Conservation (phyloP, 2,113 vertebrate species). For the Gambusia holbrooki region DNA sequence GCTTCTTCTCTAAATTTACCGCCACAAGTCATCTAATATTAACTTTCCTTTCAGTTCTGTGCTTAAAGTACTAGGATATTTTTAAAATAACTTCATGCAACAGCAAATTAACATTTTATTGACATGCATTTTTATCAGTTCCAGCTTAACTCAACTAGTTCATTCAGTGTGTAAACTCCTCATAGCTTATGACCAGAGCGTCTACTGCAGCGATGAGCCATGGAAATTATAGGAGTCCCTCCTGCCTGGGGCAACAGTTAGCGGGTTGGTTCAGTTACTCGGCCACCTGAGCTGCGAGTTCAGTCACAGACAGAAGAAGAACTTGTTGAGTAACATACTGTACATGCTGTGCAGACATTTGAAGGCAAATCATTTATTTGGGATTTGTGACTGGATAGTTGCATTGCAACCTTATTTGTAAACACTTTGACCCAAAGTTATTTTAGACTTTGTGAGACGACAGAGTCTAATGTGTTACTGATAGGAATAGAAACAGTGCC, state of each 20-base stretch:
- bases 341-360: conserved; percentile 19
- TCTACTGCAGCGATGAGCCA: too few relatives aligned
- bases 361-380: neutral
- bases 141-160: neutral
- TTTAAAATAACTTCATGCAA: neutral
- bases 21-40: neutral
- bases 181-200: neutral
- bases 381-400: neutral
- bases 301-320: conserved; percentile 40
- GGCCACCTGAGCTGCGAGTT: conserved; percentile 42
- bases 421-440: neutral
- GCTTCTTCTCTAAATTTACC: neutral
- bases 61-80: neutral
- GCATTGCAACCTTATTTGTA: neutral
- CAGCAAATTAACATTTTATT: too few relatives aligned
- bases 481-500: neutral
- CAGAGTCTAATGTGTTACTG: neutral
- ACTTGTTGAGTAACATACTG: conserved; percentile 20
- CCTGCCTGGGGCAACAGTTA: conserved; percentile 25
- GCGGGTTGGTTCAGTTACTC: conserved; percentile 40
- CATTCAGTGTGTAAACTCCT: neutral
- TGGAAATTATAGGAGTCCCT: conserved; percentile 19
- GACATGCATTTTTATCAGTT: neutral
- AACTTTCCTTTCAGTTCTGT: neutral
- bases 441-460: neutral